Percentiles rank a stretch among this genome's conserved stretches.
phyloP scores from a whole-genome alignment of 2,888 invertebrate species.

The Apamea anceps region DNA sequence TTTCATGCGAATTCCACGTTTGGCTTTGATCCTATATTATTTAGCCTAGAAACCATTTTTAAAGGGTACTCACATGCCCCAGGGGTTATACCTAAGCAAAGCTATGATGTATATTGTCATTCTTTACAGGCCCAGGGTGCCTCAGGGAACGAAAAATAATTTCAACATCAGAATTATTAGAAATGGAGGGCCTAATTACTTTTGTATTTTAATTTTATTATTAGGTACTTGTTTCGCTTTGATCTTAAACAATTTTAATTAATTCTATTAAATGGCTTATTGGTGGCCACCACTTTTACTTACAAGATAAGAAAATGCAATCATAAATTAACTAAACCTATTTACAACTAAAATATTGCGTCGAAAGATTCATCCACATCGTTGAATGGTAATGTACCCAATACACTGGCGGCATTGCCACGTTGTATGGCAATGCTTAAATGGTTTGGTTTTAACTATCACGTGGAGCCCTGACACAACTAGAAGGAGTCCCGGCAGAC shows the following conservation, averaged over 20 bases:
- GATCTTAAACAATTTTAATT: neutral
- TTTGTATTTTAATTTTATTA: slow-evolving; percentile 16
- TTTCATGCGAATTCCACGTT: neutral
- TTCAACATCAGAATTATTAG: slow-evolving; percentile 17
- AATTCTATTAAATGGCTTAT: neutral
- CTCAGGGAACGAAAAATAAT: slow-evolving; percentile 20
- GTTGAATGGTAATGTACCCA: too few species aligned
- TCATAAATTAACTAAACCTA: too few species aligned
- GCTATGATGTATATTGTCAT: slow-evolving; percentile 10
- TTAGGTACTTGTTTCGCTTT: neutral
- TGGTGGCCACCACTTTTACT: too few species aligned
- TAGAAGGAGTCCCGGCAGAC: too few species aligned
- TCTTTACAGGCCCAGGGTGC: slow-evolving; percentile 10
- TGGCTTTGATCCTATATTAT: slow-evolving; percentile 6
- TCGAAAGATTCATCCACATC: too few species aligned
- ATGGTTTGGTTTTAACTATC: neutral
- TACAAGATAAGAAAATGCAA: too few species aligned
- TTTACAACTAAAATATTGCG: too few species aligned
- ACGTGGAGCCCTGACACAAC: too few species aligned
- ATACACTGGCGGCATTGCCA: too few species aligned
- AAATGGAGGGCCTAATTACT: neutral
- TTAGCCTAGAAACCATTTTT: slow-evolving; percentile 16
- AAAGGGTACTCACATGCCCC: slow-evolving; percentile 16
- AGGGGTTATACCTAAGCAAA: slow-evolving; percentile 14
- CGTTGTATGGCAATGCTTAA: too few species aligned